Conservation (phyloP, 2,888 invertebrate species). For the Aphodius sticticus region DNA sequence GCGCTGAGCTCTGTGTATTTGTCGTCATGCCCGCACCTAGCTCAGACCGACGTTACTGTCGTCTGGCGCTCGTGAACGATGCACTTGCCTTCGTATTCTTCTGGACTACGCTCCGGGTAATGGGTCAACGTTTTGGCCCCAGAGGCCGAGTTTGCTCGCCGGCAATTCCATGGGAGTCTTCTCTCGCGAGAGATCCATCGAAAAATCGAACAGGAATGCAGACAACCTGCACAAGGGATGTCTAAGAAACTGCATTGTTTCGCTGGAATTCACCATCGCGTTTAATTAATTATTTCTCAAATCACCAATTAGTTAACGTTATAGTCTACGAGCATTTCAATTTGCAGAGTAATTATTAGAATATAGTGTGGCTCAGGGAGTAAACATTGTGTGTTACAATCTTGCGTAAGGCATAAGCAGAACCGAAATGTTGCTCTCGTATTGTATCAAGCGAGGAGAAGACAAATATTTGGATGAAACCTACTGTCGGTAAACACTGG, state of each 20-base stretch:
- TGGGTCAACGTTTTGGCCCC: conserved; percentile 35
- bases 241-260: neutral
- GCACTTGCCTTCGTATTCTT: conserved; percentile 24
- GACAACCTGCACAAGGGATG: conserved; percentile 31
- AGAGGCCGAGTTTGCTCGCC: conserved; percentile 15
- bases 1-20: conserved; percentile 32
- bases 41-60: conserved; percentile 37
- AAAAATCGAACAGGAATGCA: conserved; percentile 34
- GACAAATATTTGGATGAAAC: conserved; percentile 44
- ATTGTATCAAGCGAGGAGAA: conserved; percentile 28
- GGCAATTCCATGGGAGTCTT: neutral
- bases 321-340: neutral
- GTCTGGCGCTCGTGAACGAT: conserved; percentile 8
- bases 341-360: too few relatives aligned
- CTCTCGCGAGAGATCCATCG: neutral
- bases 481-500: conserved; percentile 43
- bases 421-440: neutral
- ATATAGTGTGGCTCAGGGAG: neutral
- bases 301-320: neutral
- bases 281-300: neutral
- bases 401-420: neutral
- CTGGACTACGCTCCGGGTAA: conserved; percentile 25
- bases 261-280: neutral
- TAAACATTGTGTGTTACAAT: conserved; percentile 9
- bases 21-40: conserved; percentile 31